Evolutionary conservation across 1,140 invertebrate genomes (phyloP).

Genomic region (Doryteuthis pealeii): DNA sequence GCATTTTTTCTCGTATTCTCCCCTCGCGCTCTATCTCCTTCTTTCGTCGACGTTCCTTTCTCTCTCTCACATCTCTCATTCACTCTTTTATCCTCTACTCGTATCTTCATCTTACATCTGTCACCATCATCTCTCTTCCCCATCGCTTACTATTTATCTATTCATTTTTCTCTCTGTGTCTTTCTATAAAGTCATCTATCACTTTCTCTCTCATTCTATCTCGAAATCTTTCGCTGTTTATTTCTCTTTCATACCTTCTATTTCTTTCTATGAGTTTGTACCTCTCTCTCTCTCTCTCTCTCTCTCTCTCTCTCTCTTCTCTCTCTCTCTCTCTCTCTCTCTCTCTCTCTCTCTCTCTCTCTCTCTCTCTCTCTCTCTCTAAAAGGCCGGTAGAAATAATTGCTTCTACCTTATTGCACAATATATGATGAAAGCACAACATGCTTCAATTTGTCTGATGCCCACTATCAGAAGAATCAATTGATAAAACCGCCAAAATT

Average conservation of each 20-base stretch:
- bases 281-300: background rate
- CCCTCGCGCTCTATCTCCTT: background rate
- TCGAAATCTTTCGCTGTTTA: background rate
- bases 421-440: background rate
- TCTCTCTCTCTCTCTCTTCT: background rate
- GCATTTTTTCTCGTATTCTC: background rate
- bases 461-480: background rate
- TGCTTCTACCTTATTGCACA: no score
- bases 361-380: no score
- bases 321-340: background rate
- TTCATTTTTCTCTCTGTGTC: background rate
- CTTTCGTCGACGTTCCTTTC: no score
- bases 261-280: no score
- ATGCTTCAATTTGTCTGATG: background rate
- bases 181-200: background rate
- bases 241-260: no score
- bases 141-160: background rate
- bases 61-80: no score
- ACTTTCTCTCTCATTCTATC: background rate
- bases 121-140: background rate
- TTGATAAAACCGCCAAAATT: background rate
- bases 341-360: no score
- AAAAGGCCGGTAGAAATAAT: no score
- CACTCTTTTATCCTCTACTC: no score
- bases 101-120: background rate